Base-by-base conservation (phyloP, 2,113 vertebrate species). In the Manacus vitellinus region DNA sequence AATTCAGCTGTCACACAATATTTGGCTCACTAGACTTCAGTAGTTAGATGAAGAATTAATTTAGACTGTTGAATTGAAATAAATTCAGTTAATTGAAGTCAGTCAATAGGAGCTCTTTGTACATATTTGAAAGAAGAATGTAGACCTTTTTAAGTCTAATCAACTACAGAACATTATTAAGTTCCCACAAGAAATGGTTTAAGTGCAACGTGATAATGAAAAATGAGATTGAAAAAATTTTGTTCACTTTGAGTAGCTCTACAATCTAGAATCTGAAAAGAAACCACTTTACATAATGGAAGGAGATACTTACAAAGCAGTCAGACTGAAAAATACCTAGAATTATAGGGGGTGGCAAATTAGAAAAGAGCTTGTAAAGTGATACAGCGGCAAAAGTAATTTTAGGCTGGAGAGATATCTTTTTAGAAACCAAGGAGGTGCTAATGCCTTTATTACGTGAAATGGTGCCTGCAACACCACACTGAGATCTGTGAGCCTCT, bases 141-240 rank as follows among this genome's bases (percentile, higher is more conserved):
- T 77, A 63, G 94, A 88, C 58, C 76, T 92, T 88, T 94, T 91
- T 21, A 93, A 92, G 92, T 78, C 88, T 95, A 96, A 94, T 96
- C 87, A 95, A 27, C 78, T 91, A 61, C 77, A 79, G 84, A 97
- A 92, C 52, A 68, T 95, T 91, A 94, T 95, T 83, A 95, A 89
- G 94, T 62, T 96, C 95, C 87, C 68, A 68, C 94, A 98, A 97
- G 91, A 97, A 97, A 95, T 93, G 95, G 65, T 91, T 95, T 96
- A 95, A 97, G 93, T 95, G 85, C 77, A 96, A 94, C 52, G 62
- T 92, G 92, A 95, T 93, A 96, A 93, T 95, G 88, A 94, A 93
- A 97, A 95, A 89, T 81, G 51, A 10, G 31, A 95, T 56, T 72
- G 90, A 92, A 95, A 89, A 94, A 85, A 72, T 51, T 92, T 91